Evolutionary conservation across 2,888 invertebrate genomes (phyloP).

Genomic region (Resseliella maxima): DNA sequence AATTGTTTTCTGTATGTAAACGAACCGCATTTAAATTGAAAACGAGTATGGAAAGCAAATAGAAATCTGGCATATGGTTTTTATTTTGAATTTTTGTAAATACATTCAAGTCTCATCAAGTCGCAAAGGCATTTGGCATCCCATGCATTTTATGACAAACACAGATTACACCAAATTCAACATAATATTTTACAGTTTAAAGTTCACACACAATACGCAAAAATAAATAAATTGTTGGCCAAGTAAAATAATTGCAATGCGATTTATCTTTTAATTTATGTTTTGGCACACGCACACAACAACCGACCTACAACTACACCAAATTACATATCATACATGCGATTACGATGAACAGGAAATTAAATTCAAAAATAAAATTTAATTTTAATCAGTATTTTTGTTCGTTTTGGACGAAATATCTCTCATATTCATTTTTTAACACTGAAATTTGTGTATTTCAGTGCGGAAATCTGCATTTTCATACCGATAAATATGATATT

Average conservation of each 20-base stretch:
- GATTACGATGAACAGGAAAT: conserved; percentile 44
- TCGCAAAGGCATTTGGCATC: neutral
- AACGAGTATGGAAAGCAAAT: neutral
- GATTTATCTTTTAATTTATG: conserved; percentile 51
- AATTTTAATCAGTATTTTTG: neutral
- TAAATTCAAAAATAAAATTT: conserved; percentile 25
- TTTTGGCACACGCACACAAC: neutral
- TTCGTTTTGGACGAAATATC: neutral
- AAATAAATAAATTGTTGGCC: conserved; percentile 21
- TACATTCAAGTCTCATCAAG: neutral
- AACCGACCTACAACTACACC: neutral
- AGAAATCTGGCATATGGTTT: neutral
- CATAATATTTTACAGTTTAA: conserved; percentile 22
- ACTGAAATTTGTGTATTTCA: neutral
- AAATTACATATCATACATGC: neutral
- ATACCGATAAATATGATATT: neutral
- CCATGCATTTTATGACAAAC: conserved; percentile 23
- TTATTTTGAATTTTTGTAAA: neutral
- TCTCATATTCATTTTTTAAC: neutral
- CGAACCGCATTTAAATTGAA: no score
- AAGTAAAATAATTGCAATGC: conserved; percentile 45
- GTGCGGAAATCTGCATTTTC: neutral
- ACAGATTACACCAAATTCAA: conserved; percentile 10
- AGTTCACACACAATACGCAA: neutral
- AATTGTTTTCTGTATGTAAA: no score